A percentile compares a stretch with the other conserved stretches of the same genome.
These are phyloP conservation scores for Campaea margaritaria DNA, from an alignment of 2,888 invertebrate species.

Conservation along the genomic window DNA sequence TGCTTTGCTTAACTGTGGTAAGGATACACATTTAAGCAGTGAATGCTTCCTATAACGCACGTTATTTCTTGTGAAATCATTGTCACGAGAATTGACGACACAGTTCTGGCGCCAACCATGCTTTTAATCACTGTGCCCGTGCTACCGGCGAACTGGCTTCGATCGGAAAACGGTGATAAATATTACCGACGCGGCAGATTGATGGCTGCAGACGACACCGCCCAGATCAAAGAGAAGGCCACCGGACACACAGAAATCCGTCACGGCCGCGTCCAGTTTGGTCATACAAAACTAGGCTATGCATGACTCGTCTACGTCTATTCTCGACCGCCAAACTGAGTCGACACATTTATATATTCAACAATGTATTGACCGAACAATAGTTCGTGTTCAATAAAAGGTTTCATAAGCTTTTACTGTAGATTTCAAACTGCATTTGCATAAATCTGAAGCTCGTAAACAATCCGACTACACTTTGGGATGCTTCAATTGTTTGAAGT, in stretches of 20 bases:
- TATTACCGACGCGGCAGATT: constrained; percentile 49
- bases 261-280: constrained; percentile 62
- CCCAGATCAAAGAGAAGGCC: constrained; percentile 70
- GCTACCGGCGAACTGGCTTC: constrained; percentile 48
- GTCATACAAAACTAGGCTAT: constrained; percentile 68
- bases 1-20: constrained; percentile 26
- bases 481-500: constrained; percentile 54
- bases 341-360: constrained; percentile 66
- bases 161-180: constrained; percentile 44
- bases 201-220: constrained; percentile 56
- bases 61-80: constrained; percentile 69
- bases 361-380: constrained; percentile 68
- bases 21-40: constrained; percentile 45
- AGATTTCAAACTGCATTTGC: constrained; percentile 49
- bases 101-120: constrained; percentile 38
- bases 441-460: constrained; percentile 63
- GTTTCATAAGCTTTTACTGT: constrained; percentile 35
- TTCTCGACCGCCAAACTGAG: constrained; percentile 67
- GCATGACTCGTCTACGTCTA: constrained; percentile 71
- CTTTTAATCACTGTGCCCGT: constrained; percentile 49
- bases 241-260: constrained; percentile 56
- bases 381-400: constrained; percentile 47
- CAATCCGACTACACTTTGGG: constrained; percentile 53
- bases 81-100: constrained; percentile 55
- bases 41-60: constrained; percentile 53